Base-by-base conservation (phyloP, 2,888 invertebrate species). In the Cantharis rufa region DNA sequence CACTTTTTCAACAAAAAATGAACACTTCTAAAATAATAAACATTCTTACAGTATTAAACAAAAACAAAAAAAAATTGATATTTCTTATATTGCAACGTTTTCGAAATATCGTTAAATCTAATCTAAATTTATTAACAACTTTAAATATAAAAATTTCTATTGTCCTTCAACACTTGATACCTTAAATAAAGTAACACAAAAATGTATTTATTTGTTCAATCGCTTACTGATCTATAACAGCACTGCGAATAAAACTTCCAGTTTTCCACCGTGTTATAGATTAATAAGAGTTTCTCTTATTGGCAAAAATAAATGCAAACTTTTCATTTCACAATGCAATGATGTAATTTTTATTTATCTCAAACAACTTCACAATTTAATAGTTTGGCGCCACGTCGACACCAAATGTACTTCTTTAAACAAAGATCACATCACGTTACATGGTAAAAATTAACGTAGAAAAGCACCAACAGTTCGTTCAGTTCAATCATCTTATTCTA, bases 61-160 rank as follows among this genome's bases (percentile, higher is more conserved):
- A 70, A 72, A 70, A 62, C 68, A 70, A 32, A 62, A 73, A 76
- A 64, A 76, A 70, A 66, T 73, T 70, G 71, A 27, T 63, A 70
- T 73, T 63, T 70, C 27, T 74, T 27, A 73, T 76, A 76, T 76
- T 76, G 72, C 76, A 76, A 76, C 69, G 32, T n/a, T 66, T 15
- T 73, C 62, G 18, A 70, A 72, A 11, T 63, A 24, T 72, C 21
- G 32, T 66, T 16, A 24, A 15, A 63, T 63, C 63, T 72, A 27
- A 24, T 16, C 48, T 48, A 48, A 48, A 48, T 48, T 48, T n/a
- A 48, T 48, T 48, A 48, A 48, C 68, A 70, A n/a, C 64, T 18
- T 21, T 66, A 15, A 72, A 72, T 72, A 70, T 77, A 77, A 74
- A 77, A 74, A 77, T 77, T 71, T 71, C 73, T 74, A 77, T 77